phyloP scores from a whole-genome alignment of 2,888 invertebrate species.

The Adelognathus sp. region DNA sequence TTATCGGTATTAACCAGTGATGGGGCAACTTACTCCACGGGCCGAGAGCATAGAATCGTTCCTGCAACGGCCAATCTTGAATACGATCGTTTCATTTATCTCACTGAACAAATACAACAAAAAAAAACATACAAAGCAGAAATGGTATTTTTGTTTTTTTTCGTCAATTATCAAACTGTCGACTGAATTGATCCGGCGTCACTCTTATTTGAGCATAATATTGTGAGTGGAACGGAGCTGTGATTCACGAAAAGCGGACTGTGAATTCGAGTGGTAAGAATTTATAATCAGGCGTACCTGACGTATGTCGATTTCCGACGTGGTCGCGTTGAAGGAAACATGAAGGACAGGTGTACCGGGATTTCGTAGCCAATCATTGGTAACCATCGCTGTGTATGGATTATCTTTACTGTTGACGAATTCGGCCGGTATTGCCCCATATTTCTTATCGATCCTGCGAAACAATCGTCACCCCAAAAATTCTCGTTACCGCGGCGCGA shows the following conservation, averaged over 20 bases:
- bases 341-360: slow-evolving; percentile 14
- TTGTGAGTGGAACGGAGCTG: not conserved
- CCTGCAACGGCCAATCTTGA: not conserved
- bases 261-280: too few species aligned
- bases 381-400: not conserved
- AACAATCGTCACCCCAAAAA: not conserved
- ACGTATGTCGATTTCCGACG: not conserved
- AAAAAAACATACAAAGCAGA: not conserved
- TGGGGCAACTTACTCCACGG: not conserved
- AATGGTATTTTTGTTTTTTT: not conserved
- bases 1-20: slow-evolving; percentile 13
- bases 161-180: not conserved
- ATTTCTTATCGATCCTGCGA: slow-evolving; percentile 2
- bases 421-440: not conserved
- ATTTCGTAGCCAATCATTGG: slow-evolving; percentile 15
- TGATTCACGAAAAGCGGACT: too few species aligned
- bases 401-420: not conserved
- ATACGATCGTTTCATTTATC: not conserved
- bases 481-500: not conserved
- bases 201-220: not conserved
- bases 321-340: not conserved
- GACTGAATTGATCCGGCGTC: not conserved
- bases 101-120: not conserved
- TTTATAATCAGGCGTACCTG: slow-evolving; percentile 8
- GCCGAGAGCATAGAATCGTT: not conserved